Percentiles rank a stretch among this genome's conserved stretches.
Evolutionary conservation across 2,797 vertebrate species (phyloP).

Genomic region (Parauchenoglanis punctatus): DNA sequence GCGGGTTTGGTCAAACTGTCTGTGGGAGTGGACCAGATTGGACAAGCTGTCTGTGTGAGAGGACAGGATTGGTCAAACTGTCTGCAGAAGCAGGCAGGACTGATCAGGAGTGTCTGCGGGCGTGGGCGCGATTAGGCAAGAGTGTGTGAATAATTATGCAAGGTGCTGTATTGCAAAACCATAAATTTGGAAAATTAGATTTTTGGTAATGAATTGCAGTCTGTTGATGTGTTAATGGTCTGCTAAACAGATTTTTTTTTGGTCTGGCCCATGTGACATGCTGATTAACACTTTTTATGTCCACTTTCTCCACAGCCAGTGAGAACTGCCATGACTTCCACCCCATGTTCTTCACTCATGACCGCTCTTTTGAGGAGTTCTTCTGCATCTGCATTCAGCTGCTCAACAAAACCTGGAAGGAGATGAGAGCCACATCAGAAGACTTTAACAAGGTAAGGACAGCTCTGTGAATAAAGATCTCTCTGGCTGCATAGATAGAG

Average conservation of each 20-base stretch:
- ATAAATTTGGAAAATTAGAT: not conserved
- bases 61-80: not conserved
- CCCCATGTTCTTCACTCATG: slow-evolving; percentile 99
- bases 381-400: slow-evolving; percentile 99
- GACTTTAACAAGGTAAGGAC: slow-evolving; percentile 94
- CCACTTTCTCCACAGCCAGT: slow-evolving; percentile 81
- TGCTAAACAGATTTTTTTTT: not conserved
- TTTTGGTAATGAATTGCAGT: not conserved
- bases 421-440: slow-evolving; percentile 98
- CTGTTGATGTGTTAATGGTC: not conserved
- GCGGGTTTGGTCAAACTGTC: too few relatives aligned
- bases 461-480: not conserved
- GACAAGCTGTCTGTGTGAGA: not conserved
- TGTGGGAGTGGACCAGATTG: not conserved
- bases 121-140: not conserved
- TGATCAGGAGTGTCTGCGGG: not conserved
- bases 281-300: not conserved
- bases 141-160: not conserved
- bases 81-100: too few relatives aligned
- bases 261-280: not conserved
- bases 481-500: not conserved
- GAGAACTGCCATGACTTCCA: slow-evolving; percentile 99
- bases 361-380: slow-evolving; percentile 93
- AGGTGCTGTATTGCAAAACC: not conserved
- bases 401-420: slow-evolving; percentile 99